Percentiles rank a stretch among this genome's conserved stretches.
phyloP scores from a whole-genome alignment of 2,113 vertebrate genomes.

The Halichoerus grypus region DNA sequence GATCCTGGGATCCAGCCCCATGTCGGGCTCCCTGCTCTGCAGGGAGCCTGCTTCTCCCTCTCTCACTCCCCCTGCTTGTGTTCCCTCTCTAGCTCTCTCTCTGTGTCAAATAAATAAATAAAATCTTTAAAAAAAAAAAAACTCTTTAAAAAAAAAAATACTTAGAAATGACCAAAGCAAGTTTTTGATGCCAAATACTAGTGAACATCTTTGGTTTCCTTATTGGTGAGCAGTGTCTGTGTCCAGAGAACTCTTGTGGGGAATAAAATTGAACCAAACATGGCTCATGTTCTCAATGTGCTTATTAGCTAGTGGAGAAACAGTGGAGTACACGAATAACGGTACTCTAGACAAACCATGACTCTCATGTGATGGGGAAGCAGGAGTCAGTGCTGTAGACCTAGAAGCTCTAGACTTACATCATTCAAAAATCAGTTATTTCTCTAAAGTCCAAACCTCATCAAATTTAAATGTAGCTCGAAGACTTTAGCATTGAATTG shows the following conservation, averaged over 20 bases:
- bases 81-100: too few relatives aligned
- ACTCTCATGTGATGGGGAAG: neutral
- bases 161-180: conserved; percentile 17
- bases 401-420: neutral
- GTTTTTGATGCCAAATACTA: neutral
- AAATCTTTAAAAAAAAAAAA: too few relatives aligned
- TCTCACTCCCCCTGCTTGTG: too few relatives aligned
- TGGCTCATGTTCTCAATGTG: neutral
- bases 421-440: neutral
- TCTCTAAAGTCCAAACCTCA: neutral
- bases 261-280: neutral
- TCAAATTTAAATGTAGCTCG: neutral
- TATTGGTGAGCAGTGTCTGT: neutral
- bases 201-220: neutral
- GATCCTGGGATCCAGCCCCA: too few relatives aligned
- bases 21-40: too few relatives aligned
- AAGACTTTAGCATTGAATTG: neutral
- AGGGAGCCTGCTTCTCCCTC: too few relatives aligned
- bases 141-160: neutral
- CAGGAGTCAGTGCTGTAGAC: neutral
- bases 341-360: too few relatives aligned
- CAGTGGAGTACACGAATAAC: too few relatives aligned
- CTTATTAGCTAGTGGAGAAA: neutral
- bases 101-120: too few relatives aligned
- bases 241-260: neutral